Evolutionary conservation across 1,140 invertebrate species (phyloP), one percentile per base, ranked within the genome.

Genomic region (Drosophila parvula): DNA sequence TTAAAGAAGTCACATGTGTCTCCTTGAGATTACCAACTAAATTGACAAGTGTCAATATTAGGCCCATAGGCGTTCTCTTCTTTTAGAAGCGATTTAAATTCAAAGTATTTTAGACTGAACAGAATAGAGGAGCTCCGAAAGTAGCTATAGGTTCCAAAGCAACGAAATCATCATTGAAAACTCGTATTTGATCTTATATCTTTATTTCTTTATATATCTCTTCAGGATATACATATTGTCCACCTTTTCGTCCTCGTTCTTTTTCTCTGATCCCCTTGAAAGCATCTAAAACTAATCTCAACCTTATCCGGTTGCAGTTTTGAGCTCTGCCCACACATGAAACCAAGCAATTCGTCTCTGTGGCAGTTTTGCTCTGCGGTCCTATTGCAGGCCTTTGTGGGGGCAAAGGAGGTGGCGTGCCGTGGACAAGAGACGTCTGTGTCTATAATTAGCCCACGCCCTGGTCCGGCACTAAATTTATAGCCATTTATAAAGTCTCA

Each of bases 361-460:
- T 47, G 45, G 53, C 34, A 38, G 32, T 27, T 51, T 69, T 32
- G 53, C 64, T 41, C 53, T 22, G 27, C 51, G 44, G 43, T 47
- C 56, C 32, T 10, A n/a, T 30, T 59, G 41, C 44, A 48, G 65
- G 30, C 32, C 32, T 59, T 30, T 6, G 47, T 27, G 53, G 36
- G 32, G 36, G 36, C 18, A 57, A 22, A 12, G 32, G 50, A 53
- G n/a, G 11, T 18, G 16, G 3, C 4, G 16, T 36, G 50, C 11
- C 16, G 18, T 34, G 38, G 22, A 43, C 30, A 69, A 69, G 18
- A 38, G 63, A 27, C 41, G 63, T 8, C 53, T 28, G 65, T 28
- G 41, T 40, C 68, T 73, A 74, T 73, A 73, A 62, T 73, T 74
- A 74, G 57, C 70, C 60, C 56, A 71, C 57, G 59, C 57, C 67